Percentiles rank a stretch among this genome's conserved stretches.
Evolutionary conservation across 2,888 invertebrate species (phyloP).

Genomic region (Schrankia costaestrigalis): DNA sequence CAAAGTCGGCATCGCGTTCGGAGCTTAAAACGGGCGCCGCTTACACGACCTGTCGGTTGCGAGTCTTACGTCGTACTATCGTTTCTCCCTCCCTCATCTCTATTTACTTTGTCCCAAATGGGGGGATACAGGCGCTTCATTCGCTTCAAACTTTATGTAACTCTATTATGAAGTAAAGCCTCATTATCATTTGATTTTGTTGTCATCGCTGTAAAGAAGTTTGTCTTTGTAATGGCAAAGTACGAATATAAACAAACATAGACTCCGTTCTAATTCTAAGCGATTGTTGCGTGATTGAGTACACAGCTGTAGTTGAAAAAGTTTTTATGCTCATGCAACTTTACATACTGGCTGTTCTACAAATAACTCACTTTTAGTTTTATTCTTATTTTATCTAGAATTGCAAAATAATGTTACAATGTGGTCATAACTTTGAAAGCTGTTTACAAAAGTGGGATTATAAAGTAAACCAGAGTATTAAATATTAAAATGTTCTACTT

Average conservation of each 20-base stretch:
- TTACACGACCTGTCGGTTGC: conserved; percentile 61
- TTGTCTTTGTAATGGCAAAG: conserved; percentile 6
- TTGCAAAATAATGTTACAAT: conserved; percentile 12
- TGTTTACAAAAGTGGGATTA: background rate
- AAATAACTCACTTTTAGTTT: conserved; percentile 13
- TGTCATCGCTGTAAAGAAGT: conserved; percentile 30
- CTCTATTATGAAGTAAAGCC: conserved; percentile 52
- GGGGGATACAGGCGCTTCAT: conserved; percentile 67
- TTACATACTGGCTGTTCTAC: conserved; percentile 23
- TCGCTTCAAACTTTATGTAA: conserved; percentile 55
- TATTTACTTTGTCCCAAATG: conserved; percentile 73
- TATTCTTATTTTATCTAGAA: conserved; percentile 16
- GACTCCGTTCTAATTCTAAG: too few species aligned
- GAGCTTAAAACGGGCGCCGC: conserved; percentile 34
- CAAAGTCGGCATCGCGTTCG: conserved; percentile 42
- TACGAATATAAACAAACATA: too few species aligned
- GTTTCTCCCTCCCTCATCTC: conserved; percentile 69
- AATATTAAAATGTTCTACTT: too few species aligned
- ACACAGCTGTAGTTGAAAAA: conserved; percentile 28
- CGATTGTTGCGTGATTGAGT: conserved; percentile 13
- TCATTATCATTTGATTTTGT: conserved; percentile 40
- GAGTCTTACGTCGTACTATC: conserved; percentile 70
- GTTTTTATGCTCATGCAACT: conserved; percentile 33
- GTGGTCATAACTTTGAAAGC: conserved; percentile 9
- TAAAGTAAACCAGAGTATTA: too few species aligned